Percentiles rank a stretch among this genome's conserved stretches.
Evolutionary conservation across 2,888 invertebrate genomes (phyloP).

Genomic region (Eledone cirrhosa): DNA sequence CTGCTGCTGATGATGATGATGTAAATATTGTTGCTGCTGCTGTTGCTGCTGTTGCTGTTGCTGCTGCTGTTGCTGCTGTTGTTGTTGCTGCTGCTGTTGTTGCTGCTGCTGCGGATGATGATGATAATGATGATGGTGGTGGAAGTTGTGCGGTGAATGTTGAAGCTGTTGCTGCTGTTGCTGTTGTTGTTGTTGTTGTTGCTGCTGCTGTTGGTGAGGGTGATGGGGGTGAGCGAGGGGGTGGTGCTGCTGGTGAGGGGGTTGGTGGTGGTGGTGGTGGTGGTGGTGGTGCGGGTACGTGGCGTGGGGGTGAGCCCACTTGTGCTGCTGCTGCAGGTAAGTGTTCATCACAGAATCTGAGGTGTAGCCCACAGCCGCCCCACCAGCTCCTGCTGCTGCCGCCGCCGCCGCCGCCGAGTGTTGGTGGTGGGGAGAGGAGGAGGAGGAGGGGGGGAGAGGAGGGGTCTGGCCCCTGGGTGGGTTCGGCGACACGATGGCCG

Average conservation of each 20-base stretch:
- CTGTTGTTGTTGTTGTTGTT: neutral
- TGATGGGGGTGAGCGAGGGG: neutral
- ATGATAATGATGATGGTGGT: slow-evolving; percentile 30
- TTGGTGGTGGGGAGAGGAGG: neutral
- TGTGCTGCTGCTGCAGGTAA: too few relatives aligned
- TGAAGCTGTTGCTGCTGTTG: too few relatives aligned
- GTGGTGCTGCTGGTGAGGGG: too few relatives aligned
- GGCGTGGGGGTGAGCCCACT: too few relatives aligned
- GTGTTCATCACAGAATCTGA: neutral
- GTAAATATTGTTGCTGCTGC: slow-evolving; percentile 26
- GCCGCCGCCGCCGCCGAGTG: neutral
- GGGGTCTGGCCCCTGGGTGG: slow-evolving; percentile 44
- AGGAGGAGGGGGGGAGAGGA: slow-evolving; percentile 38
- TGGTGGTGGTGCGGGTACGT: too few relatives aligned
- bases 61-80: too few relatives aligned
- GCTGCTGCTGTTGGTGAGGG: neutral
- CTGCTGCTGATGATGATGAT: too few relatives aligned
- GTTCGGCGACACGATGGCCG: slow-evolving; percentile 31
- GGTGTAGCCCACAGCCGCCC: slow-evolving; percentile 37
- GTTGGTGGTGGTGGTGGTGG: too few relatives aligned
- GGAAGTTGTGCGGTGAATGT: slow-evolving; percentile 30
- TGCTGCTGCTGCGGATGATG: neutral
- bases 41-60: slow-evolving; percentile 30
- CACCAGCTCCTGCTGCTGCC: slow-evolving; percentile 19
- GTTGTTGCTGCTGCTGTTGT: neutral